Conservation (phyloP, 2,888 invertebrate species). For the Dryadula phaetusa region DNA sequence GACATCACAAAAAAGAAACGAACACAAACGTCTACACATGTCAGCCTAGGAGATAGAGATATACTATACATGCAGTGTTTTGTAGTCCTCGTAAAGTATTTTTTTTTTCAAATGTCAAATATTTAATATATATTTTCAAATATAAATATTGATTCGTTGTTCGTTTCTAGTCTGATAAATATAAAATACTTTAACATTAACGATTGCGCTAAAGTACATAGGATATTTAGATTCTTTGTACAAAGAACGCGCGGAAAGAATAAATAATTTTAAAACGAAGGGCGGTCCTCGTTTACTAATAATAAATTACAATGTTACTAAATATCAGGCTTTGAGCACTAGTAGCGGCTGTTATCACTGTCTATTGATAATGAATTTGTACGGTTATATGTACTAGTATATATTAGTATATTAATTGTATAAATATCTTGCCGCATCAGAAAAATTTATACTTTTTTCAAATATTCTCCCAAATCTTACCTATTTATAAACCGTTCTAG, state of each 20-base stretch:
- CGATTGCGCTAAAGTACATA: neutral
- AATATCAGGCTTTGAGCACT: constrained; percentile 61
- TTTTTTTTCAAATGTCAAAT: no score
- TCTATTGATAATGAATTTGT: constrained; percentile 17
- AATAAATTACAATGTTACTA: constrained; percentile 62
- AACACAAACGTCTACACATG: no score
- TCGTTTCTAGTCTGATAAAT: neutral
- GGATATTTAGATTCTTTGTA: neutral
- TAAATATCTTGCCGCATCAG: neutral
- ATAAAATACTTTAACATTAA: neutral
- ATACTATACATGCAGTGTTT: no score
- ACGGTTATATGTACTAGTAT: neutral
- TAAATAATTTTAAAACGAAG: neutral
- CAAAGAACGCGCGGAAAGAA: constrained; percentile 3
- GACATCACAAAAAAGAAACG: no score
- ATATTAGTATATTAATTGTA: neutral
- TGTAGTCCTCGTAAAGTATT: no score
- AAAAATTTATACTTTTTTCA: neutral
- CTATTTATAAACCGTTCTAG: no score
- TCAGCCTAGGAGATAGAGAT: no score
- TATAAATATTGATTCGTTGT: neutral
- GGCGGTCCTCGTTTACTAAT: constrained; percentile 34
- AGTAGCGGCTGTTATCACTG: constrained; percentile 46
- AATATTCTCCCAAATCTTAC: neutral
- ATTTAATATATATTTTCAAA: no score